These are phyloP conservation scores for Climacteris rufus DNA, from an alignment of 2,113 vertebrate genomes.

Conservation along the genomic window DNA sequence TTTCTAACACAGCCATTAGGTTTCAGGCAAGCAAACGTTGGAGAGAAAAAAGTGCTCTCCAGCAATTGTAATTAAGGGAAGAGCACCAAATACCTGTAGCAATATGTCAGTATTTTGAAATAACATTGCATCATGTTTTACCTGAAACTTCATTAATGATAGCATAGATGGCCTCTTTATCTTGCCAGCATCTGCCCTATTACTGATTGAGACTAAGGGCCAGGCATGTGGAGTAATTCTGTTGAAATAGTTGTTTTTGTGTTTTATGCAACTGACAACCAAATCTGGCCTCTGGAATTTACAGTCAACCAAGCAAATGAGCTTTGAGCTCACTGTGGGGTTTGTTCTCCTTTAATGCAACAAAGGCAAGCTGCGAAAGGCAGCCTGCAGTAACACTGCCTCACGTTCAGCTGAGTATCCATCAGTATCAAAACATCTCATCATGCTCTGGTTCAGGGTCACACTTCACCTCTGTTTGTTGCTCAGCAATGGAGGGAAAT, in stretches of 20 bases:
- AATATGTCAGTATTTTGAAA: slow-evolving; percentile 65
- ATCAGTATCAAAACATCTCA: background rate
- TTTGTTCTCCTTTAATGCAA: background rate
- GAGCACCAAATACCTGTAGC: slow-evolving; percentile 58
- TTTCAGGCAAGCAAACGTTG: background rate
- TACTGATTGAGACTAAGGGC: slow-evolving; percentile 49
- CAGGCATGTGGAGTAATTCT: slow-evolving; percentile 59
- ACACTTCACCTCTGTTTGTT: background rate
- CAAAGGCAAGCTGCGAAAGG: background rate
- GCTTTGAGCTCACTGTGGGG: slow-evolving; percentile 30
- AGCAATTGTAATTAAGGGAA: slow-evolving; percentile 61
- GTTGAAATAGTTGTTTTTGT: slow-evolving; percentile 64
- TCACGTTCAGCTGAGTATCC: background rate
- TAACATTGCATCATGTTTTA: slow-evolving; percentile 62
- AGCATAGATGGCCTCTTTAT: slow-evolving; percentile 60
- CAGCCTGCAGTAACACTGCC: background rate
- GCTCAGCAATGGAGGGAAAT: background rate
- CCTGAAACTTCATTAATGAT: slow-evolving; percentile 69
- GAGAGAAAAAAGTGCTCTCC: slow-evolving; percentile 49
- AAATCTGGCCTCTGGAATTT: slow-evolving; percentile 51
- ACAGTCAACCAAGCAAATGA: background rate
- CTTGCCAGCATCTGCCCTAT: slow-evolving; percentile 58
- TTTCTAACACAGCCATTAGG: background rate
- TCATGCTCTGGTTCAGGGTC: background rate
- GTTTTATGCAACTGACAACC: slow-evolving; percentile 47